phyloP scores from a whole-genome alignment of 2,888 invertebrate genomes.

The Notodonta dromedarius region DNA sequence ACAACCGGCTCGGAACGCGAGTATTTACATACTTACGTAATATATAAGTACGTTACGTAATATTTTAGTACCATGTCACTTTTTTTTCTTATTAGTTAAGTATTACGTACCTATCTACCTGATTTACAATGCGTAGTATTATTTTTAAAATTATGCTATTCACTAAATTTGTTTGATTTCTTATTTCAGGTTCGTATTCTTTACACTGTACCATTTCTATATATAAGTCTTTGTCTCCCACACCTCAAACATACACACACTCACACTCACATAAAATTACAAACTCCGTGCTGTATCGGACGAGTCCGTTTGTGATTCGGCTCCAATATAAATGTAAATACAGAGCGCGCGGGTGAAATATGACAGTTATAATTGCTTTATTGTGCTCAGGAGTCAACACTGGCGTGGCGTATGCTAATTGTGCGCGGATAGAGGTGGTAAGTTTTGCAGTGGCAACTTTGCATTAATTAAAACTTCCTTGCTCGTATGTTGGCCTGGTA shows the following conservation, averaged over 20 bases:
- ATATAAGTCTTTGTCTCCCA: too few species aligned
- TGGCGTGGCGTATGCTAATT: constrained; percentile 63
- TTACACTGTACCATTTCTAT: too few species aligned
- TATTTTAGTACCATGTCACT: too few species aligned
- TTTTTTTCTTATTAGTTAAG: too few species aligned
- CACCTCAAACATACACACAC: not conserved
- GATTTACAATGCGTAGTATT: too few species aligned
- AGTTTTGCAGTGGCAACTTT: constrained; percentile 33
- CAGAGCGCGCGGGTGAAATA: constrained; percentile 69
- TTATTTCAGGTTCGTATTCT: too few species aligned
- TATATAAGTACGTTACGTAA: too few species aligned
- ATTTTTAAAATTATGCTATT: too few species aligned
- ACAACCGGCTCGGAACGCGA: too few species aligned
- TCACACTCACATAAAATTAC: constrained; percentile 26
- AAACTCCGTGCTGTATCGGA: constrained; percentile 22
- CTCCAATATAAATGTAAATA: constrained; percentile 83
- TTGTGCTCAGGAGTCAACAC: constrained; percentile 66
- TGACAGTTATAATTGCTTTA: constrained; percentile 83
- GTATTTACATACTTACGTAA: too few species aligned
- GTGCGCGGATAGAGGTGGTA: constrained; percentile 23
- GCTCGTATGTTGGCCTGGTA: constrained; percentile 14
- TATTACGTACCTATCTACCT: too few species aligned
- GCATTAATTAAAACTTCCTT: constrained; percentile 35
- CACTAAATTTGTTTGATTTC: too few species aligned
- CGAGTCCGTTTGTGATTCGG: constrained; percentile 21